A percentile compares a stretch with the other conserved stretches of the same genome.
Evolutionary conservation across 1,140 invertebrate genomes (phyloP).

Genomic region (Megathymus violae): DNA sequence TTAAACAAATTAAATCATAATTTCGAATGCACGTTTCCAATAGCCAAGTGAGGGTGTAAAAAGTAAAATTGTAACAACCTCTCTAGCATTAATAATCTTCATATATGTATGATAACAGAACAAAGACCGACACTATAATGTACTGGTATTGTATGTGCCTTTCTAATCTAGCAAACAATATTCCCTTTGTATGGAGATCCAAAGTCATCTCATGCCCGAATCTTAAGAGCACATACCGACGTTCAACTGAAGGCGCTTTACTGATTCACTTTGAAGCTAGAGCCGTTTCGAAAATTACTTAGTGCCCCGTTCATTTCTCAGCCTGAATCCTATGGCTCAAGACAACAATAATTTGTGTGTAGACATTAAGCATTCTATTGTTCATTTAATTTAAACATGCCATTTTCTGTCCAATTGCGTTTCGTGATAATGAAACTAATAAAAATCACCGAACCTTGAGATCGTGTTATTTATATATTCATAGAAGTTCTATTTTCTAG

Average conservation of each 20-base stretch:
- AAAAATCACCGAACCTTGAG: no score
- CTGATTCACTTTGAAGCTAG: slow-evolving; percentile 26
- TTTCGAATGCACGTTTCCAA: no score
- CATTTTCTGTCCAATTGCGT: slow-evolving; percentile 49
- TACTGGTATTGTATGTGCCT: slow-evolving; percentile 14
- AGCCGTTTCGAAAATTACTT: slow-evolving; percentile 31
- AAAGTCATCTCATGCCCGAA: slow-evolving; percentile 28
- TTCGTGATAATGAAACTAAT: slow-evolving; percentile 47
- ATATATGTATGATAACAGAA: slow-evolving; percentile 1
- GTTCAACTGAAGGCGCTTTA: slow-evolving; percentile 19
- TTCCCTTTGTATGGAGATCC: slow-evolving; percentile 34
- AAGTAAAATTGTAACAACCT: background rate
- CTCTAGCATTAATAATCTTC: background rate
- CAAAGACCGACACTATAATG: slow-evolving; percentile 3
- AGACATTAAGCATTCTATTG: slow-evolving; percentile 52
- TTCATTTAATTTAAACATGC: slow-evolving; percentile 66
- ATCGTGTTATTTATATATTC: no score
- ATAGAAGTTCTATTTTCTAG: no score
- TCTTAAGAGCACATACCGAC: slow-evolving; percentile 28
- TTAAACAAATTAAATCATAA: no score
- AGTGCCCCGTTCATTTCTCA: slow-evolving; percentile 32
- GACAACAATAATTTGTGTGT: slow-evolving; percentile 46
- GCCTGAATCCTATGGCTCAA: slow-evolving; percentile 36
- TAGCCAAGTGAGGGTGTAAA: no score
- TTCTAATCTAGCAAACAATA: slow-evolving; percentile 34